A percentile compares a stretch with the other conserved stretches of the same genome.
Evolutionary conservation across 2,797 vertebrate species (phyloP).

Genomic region (Simalia tracyae): DNA sequence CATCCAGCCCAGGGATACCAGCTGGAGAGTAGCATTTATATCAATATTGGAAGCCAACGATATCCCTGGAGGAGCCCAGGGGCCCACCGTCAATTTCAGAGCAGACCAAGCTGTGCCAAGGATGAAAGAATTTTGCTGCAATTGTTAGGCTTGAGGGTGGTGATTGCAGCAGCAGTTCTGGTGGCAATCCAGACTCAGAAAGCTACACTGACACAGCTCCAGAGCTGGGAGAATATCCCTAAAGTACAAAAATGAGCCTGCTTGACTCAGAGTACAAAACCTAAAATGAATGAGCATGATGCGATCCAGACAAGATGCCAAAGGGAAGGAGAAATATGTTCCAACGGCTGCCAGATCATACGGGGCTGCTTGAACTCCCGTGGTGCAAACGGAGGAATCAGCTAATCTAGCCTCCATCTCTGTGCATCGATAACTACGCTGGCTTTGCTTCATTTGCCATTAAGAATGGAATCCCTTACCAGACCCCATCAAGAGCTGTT

Average conservation of each 20-base stretch:
- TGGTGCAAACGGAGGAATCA: background rate
- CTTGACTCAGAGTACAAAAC: background rate
- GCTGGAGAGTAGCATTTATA: conserved; percentile 57
- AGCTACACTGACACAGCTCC: background rate
- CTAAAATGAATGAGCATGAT: conserved; percentile 26
- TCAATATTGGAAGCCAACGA: conserved; percentile 53
- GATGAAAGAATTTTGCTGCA: conserved; percentile 3
- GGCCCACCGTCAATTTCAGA: conserved; percentile 40
- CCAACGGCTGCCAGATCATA: background rate
- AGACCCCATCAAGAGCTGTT: background rate
- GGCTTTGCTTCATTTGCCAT: background rate
- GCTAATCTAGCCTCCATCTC: background rate
- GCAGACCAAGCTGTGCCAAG: conserved; percentile 24
- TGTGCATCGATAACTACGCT: background rate
- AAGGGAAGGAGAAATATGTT: background rate
- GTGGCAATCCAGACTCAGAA: conserved; percentile 43
- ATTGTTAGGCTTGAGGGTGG: conserved; percentile 15
- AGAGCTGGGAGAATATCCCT: conserved; percentile 32
- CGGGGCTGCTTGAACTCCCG: background rate
- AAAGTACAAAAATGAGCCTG: conserved; percentile 4
- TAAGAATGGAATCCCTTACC: background rate
- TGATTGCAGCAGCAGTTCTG: conserved; percentile 33
- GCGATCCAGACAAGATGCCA: background rate
- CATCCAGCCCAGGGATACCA: conserved; percentile 57
- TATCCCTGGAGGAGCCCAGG: conserved; percentile 54